Conservation (phyloP, 2,113 vertebrate species). For the Dissostichus mawsoni region DNA sequence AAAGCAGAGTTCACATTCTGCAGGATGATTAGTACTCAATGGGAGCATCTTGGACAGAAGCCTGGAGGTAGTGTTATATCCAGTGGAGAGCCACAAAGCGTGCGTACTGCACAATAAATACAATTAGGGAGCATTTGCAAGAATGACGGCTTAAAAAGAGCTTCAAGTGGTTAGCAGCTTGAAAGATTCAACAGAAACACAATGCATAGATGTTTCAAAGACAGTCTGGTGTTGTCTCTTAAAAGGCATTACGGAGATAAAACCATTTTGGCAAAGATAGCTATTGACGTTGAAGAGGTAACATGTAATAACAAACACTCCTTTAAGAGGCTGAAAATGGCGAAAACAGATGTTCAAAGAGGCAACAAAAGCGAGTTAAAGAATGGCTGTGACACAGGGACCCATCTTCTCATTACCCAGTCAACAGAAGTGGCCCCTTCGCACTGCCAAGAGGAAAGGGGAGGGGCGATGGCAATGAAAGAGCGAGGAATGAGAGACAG, state of each 20-base stretch:
- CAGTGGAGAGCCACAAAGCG: conserved; percentile 49
- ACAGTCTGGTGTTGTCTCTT: conserved; percentile 9
- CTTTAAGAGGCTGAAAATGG: conserved; percentile 50
- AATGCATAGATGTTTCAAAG: conserved; percentile 53
- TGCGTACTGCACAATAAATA: conserved; percentile 50
- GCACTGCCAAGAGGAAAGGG: conserved; percentile 52
- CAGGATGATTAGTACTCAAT: conserved; percentile 70
- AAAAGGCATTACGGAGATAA: neutral
- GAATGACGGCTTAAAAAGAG: conserved; percentile 29
- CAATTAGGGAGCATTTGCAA: conserved; percentile 53
- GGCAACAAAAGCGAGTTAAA: conserved; percentile 54
- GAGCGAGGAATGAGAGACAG: conserved; percentile 33
- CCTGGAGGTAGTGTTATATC: conserved; percentile 64
- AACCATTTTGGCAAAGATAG: conserved; percentile 24
- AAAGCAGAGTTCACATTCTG: conserved; percentile 66
- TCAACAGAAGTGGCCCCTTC: conserved; percentile 63
- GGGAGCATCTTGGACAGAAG: conserved; percentile 62
- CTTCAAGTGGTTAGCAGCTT: conserved; percentile 37
- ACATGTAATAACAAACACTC: conserved; percentile 56
- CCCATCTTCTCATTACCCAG: conserved; percentile 67
- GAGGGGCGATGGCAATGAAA: conserved; percentile 35
- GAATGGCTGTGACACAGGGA: conserved; percentile 57
- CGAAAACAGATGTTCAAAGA: conserved; percentile 64
- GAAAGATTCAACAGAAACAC: conserved; percentile 30
- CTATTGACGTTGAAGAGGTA: conserved; percentile 48